These are phyloP conservation scores for Lophotis ruficrista DNA, from an alignment of 2,113 vertebrate species.

Conservation along the genomic window DNA sequence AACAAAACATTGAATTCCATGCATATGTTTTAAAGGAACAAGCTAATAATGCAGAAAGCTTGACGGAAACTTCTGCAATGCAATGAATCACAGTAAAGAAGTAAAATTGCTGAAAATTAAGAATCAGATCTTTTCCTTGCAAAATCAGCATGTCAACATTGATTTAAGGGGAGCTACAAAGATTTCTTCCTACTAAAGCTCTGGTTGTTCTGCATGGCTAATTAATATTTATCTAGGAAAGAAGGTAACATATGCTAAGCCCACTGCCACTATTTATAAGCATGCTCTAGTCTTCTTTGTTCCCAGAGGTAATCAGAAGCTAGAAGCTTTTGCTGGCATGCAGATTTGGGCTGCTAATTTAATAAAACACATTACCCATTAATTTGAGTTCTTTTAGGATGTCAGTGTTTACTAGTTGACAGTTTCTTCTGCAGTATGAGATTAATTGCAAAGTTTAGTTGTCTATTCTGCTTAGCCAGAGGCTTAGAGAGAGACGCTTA, in stretches of 20 bases:
- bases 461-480: constrained; percentile 5
- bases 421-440: constrained; percentile 11
- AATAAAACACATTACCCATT: constrained; percentile 43
- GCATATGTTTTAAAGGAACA: not conserved
- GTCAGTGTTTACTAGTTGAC: constrained; percentile 26
- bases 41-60: not conserved
- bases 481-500: not conserved
- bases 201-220: constrained; percentile 7
- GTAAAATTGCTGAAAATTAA: not conserved
- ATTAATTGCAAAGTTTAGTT: constrained; percentile 16
- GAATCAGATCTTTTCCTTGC: not conserved
- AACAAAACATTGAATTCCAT: not conserved
- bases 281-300: constrained; percentile 39
- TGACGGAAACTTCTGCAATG: not conserved
- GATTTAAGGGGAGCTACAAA: not conserved
- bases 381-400: constrained; percentile 46
- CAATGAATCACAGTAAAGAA: not conserved
- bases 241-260: constrained; percentile 51
- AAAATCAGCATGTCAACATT: not conserved
- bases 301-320: constrained; percentile 46
- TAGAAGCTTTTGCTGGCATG: constrained; percentile 39
- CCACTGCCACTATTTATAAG: constrained; percentile 60
- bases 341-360: constrained; percentile 56
- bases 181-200: not conserved
- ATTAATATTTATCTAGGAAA: constrained; percentile 60